Base-by-base conservation (phyloP, 2,113 vertebrate species). In the Stomatorhinus ivindoensis region DNA sequence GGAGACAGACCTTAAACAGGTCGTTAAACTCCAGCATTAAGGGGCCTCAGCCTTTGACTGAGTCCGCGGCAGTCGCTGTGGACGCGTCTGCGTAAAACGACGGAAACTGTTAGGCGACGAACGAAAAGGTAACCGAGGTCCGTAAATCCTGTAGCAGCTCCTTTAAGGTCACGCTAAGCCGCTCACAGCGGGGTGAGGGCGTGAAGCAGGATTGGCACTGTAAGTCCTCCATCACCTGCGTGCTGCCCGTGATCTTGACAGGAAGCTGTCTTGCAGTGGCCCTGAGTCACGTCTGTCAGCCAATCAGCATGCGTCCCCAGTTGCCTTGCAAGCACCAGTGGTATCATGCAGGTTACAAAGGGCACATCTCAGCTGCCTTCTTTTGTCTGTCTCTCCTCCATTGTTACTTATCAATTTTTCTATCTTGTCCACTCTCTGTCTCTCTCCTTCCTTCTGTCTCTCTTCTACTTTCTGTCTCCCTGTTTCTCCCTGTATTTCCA, bases 281-380 rank as follows among this genome's bases (percentile, higher is more conserved):
- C 91, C 89, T 92, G 91, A 88, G 88, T 89, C 89, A 85, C 92
- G 91, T 90, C 55, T 92, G 58, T 65, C 35, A 93, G 91, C 91
- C 91, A 92, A 94, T 91, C 35, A 92, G 91, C 91, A 91, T 90
- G 93, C 94, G 93, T 93, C 92, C 53, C 39, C 17, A 55, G n/a
- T 27, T 3, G 24, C 51, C 13, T 11, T 35, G 80, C 76, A 39
- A 46, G 7, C 53, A 89, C 39, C 50, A 19, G 13, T 80, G 53
- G 24, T 15, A 27, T 85, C 58, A 31, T 19, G 24, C 39, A 31
- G 58, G 11, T 42, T 76, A 44, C 87, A 48, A 24, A 61, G 17
- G 42, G 15, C 47, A 46, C 58, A 76, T 76, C 44, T 48, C 61
- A 48, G 8, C 39, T 19, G 17, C 10, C 31, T 39, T 35, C 3